These are phyloP conservation scores for Salpingus planirostris DNA, from an alignment of 2,888 invertebrate species.

Conservation along the genomic window DNA sequence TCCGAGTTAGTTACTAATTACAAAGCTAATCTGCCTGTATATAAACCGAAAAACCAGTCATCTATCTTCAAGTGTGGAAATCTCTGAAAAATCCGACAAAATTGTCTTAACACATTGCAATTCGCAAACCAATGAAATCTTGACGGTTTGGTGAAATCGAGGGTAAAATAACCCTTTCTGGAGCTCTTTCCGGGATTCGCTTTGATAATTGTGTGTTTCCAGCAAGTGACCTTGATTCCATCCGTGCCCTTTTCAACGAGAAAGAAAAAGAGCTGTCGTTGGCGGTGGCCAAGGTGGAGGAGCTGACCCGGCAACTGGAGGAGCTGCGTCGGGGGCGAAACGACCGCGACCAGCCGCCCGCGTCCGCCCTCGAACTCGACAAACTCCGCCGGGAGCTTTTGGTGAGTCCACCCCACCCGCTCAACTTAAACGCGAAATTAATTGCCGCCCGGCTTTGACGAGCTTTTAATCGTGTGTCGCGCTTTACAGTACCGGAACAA, in stretches of 20 bases:
- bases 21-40: no score
- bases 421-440: background rate
- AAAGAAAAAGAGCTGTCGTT: conserved; percentile 94
- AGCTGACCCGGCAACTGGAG: conserved; percentile 89
- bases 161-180: no score
- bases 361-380: conserved; percentile 82
- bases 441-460: no score
- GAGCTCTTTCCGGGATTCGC: no score
- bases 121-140: no score
- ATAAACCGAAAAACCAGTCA: no score
- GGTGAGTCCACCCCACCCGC: conserved; percentile 46
- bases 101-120: no score
- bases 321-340: conserved; percentile 66
- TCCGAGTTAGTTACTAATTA: no score
- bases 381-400: conserved; percentile 86
- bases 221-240: conserved; percentile 94
- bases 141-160: no score
- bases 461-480: no score
- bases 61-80: no score
- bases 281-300: conserved; percentile 97
- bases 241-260: conserved; percentile 91
- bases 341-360: conserved; percentile 50
- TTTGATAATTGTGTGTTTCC: conserved; percentile 31
- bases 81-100: no score
- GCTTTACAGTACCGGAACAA: conserved; percentile 82